Evolutionary conservation across 2,113 vertebrate genomes (phyloP).

Genomic region (Ellobius talpinus): DNA sequence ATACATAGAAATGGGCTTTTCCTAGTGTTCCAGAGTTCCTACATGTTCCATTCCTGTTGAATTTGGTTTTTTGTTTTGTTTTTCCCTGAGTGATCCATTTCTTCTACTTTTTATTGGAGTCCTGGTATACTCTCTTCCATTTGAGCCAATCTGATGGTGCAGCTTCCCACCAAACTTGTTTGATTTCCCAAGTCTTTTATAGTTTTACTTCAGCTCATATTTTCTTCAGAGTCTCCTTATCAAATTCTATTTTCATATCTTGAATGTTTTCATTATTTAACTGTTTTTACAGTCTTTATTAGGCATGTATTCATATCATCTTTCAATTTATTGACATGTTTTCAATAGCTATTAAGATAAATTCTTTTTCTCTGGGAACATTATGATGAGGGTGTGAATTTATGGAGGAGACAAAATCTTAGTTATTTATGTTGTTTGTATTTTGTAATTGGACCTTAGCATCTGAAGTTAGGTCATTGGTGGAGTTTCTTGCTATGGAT

Average conservation of each 20-base stretch:
- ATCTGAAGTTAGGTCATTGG: background rate
- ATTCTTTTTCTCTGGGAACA: background rate
- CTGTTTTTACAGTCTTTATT: background rate
- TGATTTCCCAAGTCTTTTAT: background rate
- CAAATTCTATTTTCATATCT: background rate
- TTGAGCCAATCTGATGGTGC: background rate
- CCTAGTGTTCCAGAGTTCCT: background rate
- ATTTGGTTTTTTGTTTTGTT: background rate
- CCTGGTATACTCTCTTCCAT: background rate
- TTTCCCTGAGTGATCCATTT: background rate
- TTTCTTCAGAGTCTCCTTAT: background rate
- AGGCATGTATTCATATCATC: background rate
- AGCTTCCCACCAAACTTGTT: background rate
- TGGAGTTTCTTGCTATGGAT: background rate
- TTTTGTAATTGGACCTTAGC: background rate
- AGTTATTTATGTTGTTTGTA: background rate
- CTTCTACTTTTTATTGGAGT: background rate
- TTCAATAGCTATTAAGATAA: background rate
- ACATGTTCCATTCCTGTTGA: background rate
- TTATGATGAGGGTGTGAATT: background rate
- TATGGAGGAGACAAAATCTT: background rate
- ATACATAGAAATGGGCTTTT: background rate
- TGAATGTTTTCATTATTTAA: background rate
- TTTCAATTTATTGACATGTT: background rate
- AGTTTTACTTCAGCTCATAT: background rate